Percentiles rank a stretch among this genome's conserved stretches.
Evolutionary conservation across 2,113 vertebrate species (phyloP).

Genomic region (Okapia johnstoni): DNA sequence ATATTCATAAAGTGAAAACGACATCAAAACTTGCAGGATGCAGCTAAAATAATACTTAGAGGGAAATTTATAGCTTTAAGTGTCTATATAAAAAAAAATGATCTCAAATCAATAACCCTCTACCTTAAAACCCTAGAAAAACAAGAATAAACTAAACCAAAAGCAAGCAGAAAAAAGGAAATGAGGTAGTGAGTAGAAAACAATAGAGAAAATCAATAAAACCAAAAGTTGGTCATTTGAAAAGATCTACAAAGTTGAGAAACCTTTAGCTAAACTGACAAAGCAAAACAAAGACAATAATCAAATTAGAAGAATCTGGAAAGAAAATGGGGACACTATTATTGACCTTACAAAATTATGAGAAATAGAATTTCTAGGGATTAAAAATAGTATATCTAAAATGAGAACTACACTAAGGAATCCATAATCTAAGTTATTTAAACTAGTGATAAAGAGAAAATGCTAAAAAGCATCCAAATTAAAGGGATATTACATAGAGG

Average conservation of each 20-base stretch:
- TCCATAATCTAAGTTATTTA: background rate
- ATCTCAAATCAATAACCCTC: background rate
- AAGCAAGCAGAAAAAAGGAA: slow-evolving; percentile 9
- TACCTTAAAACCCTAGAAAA: slow-evolving; percentile 10
- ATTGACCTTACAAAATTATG: background rate
- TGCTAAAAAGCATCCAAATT: background rate
- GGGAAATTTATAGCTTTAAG: background rate
- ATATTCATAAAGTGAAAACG: background rate
- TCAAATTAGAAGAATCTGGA: background rate
- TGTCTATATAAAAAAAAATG: background rate
- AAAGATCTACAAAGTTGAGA: background rate
- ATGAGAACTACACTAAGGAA: background rate
- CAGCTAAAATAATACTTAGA: background rate
- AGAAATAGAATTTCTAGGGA: background rate
- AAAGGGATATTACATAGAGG: background rate
- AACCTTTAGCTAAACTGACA: background rate
- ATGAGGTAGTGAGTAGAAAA: background rate
- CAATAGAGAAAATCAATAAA: background rate
- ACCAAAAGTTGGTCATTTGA: background rate
- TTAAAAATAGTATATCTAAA: background rate
- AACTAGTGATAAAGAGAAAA: slow-evolving; percentile 1
- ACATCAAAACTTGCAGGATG: background rate
- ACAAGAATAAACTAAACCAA: background rate
- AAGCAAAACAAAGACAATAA: slow-evolving; percentile 9
- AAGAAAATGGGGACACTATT: background rate